Conservation (phyloP, 2,797 vertebrate genomes). For the Megalops cyprinoides region DNA sequence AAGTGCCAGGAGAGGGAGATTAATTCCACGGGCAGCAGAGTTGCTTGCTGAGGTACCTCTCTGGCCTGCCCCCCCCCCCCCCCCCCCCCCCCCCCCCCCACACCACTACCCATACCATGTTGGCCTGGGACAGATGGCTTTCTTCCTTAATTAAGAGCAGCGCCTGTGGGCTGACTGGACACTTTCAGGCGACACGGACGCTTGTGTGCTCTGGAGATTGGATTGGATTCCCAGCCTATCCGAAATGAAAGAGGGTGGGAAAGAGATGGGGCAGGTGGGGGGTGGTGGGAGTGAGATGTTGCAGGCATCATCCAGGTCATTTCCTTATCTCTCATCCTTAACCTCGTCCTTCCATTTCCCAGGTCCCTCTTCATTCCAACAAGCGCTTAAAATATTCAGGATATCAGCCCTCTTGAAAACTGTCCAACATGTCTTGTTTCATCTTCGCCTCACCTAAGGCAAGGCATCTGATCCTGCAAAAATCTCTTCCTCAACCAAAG, state of each 20-base stretch:
- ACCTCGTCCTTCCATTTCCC: no score
- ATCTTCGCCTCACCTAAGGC: no score
- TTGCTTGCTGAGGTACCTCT: constrained; percentile 35
- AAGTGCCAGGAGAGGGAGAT: constrained; percentile 38
- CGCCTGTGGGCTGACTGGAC: constrained; percentile 22
- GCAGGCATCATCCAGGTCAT: no score
- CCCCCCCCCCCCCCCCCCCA: not conserved
- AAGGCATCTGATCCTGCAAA: no score
- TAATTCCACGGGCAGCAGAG: constrained; percentile 41
- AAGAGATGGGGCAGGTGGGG: not conserved
- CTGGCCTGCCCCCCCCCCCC: not conserved
- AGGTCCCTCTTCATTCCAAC: no score
- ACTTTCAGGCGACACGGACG: constrained; percentile 12
- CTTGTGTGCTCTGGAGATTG: no score
- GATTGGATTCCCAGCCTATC: no score
- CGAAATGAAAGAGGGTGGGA: constrained; percentile 30
- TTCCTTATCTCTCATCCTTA: no score
- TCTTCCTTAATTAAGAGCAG: constrained; percentile 42
- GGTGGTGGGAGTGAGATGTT: constrained; percentile 32
- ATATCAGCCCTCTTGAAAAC: no score
- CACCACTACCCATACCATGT: not conserved
- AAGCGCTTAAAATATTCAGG: no score
- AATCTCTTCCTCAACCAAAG: no score
- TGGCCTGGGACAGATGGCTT: constrained; percentile 20
- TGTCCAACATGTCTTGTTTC: no score